Evolutionary conservation across 2,797 vertebrate species (phyloP).

Genomic region (Discoglossus pictus): DNA sequence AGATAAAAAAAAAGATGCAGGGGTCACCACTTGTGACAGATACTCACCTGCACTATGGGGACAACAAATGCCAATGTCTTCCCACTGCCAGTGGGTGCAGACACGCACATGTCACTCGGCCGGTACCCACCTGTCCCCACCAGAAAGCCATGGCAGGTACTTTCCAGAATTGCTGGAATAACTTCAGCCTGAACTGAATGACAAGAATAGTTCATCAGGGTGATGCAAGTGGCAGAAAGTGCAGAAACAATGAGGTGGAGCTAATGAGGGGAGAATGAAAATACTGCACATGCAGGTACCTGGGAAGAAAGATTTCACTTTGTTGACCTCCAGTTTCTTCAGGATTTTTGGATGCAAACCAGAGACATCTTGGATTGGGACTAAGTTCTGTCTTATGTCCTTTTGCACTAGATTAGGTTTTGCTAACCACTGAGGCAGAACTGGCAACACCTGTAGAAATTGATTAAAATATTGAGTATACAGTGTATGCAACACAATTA

Average conservation of each 20-base stretch:
- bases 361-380: conserved; percentile 69
- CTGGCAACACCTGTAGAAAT: conserved; percentile 76
- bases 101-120: conserved; percentile 90
- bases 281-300: conserved; percentile 75
- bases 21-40: no score
- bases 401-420: conserved; percentile 78
- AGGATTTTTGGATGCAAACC: conserved; percentile 74
- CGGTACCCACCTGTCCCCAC: conserved; percentile 82
- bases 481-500: background rate
- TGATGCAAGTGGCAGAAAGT: accelerated
- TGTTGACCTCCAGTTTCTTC: conserved; percentile 76
- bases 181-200: conserved; percentile 44
- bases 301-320: conserved; percentile 85
- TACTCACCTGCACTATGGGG: conserved; percentile 86
- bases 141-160: conserved; percentile 72
- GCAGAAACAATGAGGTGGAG: no score
- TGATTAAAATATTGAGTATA: background rate
- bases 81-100: conserved; percentile 93
- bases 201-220: background rate
- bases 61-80: conserved; percentile 93
- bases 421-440: conserved; percentile 87
- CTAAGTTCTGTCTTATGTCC: conserved; percentile 77
- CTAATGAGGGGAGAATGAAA: no score
- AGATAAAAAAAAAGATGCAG: no score
- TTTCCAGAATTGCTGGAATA: conserved; percentile 82